phyloP scores from a whole-genome alignment of 2,797 vertebrate species.

The Alfaro cultratus region DNA sequence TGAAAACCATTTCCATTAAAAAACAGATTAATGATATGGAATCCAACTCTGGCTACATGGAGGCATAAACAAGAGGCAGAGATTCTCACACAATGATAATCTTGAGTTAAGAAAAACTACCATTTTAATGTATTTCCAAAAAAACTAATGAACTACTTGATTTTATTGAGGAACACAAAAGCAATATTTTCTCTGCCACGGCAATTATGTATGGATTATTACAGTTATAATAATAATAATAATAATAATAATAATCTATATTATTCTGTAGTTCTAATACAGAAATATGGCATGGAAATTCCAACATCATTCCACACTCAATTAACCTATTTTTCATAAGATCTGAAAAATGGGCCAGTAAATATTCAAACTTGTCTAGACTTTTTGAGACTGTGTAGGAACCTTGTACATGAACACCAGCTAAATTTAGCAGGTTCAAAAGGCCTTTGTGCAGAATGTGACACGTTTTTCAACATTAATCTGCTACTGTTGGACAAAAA shows the following conservation, averaged over 20 bases:
- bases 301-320: neutral
- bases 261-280: too few species aligned
- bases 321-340: neutral
- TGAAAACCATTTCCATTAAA: neutral
- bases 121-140: neutral
- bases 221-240: neutral
- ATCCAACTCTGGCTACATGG: neutral
- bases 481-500: neutral
- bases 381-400: neutral
- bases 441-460: neutral
- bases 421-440: neutral
- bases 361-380: neutral
- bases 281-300: neutral
- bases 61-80: neutral
- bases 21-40: neutral
- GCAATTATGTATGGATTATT: neutral
- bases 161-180: neutral
- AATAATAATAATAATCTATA: too few species aligned
- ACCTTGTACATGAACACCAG: neutral
- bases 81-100: neutral
- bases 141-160: neutral
- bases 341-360: neutral
- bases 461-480: neutral
- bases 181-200: neutral
- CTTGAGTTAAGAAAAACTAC: neutral